Conservation (phyloP, 2,888 invertebrate genomes). For the Drosophila ochracea region DNA sequence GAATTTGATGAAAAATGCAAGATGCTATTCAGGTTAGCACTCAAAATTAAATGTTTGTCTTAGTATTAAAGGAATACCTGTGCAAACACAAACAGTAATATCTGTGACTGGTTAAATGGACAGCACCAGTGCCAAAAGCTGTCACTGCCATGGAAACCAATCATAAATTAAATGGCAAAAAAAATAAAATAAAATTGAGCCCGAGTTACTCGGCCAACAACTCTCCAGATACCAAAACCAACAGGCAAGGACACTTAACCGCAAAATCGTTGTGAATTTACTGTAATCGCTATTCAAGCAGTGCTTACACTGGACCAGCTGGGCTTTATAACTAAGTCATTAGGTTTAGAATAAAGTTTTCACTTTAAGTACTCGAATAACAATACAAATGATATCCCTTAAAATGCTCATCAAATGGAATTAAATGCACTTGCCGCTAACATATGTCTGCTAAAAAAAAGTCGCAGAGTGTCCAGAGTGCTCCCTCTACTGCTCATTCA, state of each 20-base stretch:
- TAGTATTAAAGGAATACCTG: conserved; percentile 1
- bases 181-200: conserved; percentile 22
- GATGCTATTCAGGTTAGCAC: conserved; percentile 1
- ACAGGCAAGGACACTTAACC: conserved; percentile 58
- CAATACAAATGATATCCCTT: conserved; percentile 12
- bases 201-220: conserved; percentile 33
- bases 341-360: conserved; percentile 9
- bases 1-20: conserved; percentile 60
- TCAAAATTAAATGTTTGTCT: conserved; percentile 52
- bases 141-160: conserved; percentile 47
- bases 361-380: neutral
- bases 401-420: conserved; percentile 33
- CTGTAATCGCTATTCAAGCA: conserved; percentile 28
- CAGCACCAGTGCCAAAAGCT: conserved; percentile 16
- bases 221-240: conserved; percentile 33
- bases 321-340: conserved; percentile 58
- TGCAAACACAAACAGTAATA: conserved; percentile 19
- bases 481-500: conserved; percentile 34
- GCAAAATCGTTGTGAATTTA: conserved; percentile 52
- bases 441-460: conserved; percentile 35
- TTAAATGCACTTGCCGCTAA: conserved; percentile 22
- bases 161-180: conserved; percentile 57
- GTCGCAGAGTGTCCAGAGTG: conserved; percentile 31
- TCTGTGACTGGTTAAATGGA: conserved; percentile 11
- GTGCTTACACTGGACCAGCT: conserved; percentile 31